Conservation (phyloP, 2,888 invertebrate species). For the Macrophya alboannulata region DNA sequence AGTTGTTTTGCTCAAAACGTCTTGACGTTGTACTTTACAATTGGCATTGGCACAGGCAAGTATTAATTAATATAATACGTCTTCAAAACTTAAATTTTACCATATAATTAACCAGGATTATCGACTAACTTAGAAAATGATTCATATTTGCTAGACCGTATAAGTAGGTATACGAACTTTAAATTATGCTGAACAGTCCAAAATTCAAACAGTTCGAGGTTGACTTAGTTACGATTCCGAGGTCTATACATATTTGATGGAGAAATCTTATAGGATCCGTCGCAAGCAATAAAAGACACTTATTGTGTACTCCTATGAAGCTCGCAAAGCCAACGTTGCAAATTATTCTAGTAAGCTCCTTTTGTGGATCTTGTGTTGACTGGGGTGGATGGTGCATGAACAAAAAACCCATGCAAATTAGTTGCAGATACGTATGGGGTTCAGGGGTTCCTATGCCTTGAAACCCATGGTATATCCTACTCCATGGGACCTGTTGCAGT, state of each 20-base stretch:
- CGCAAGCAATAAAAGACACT: not conserved
- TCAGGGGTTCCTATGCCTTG: not conserved
- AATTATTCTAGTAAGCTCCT: not conserved
- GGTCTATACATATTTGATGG: not conserved
- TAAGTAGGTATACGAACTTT: not conserved
- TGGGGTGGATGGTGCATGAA: not conserved
- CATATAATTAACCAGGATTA: not conserved
- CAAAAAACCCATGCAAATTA: not conserved
- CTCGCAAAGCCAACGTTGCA: not conserved
- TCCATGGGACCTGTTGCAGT: not conserved
- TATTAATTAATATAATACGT: slow-evolving; percentile 20
- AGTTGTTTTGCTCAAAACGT: slow-evolving; percentile 94
- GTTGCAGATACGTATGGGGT: not conserved
- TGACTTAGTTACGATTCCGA: not conserved
- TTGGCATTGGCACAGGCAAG: slow-evolving; percentile 93
- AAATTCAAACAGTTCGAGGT: too few relatives aligned
- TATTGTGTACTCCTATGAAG: not conserved
- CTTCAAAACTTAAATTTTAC: not conserved
- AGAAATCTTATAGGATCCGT: not conserved
- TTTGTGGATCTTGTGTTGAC: not conserved
- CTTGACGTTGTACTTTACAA: slow-evolving; percentile 93
- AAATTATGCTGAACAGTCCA: too few relatives aligned
- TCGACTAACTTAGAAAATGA: not conserved
- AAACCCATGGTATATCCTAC: not conserved
- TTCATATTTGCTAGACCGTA: not conserved